Evolutionary conservation across 2,888 invertebrate species (phyloP), one percentile per base, ranked within the genome.

Genomic region (Athalia rosae): DNA sequence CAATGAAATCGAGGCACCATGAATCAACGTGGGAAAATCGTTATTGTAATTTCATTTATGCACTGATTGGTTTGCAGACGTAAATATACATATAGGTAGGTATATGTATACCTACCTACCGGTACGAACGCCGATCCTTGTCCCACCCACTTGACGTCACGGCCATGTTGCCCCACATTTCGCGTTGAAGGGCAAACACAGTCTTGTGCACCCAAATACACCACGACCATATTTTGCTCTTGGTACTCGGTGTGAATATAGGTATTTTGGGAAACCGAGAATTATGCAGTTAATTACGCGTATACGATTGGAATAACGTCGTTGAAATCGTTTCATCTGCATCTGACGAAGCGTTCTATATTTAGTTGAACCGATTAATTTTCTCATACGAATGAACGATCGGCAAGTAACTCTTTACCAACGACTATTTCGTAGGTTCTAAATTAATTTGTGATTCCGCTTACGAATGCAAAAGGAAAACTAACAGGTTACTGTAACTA

Each of bases 41-140:
- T 41, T n/a, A n/a, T 69, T 4, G 69, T n/a, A 41, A 69, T 69
- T 69, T 28, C 69, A 41, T 50, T 67, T 53, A 41, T 53, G 5
- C 41, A 47, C 15, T 64, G 64, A 64, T 47, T 48, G 47, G 45
- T 47, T 28, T 64, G 13, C 15, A 64, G 15, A n/a, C 64, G n/a
- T 64, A 45, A 8, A 11, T 47, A 47, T 4, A 13, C 47, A n/a
- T 4, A 28, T 28, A 28, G 50, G 50, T 3, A 50, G 7, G 50
- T 50, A 8, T 11, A n/a, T n/a, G n/a, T n/a, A n/a, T n/a, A n/a
- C n/a, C n/a, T n/a, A 7, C 50, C 50, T 50, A 11, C 11, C 11
- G 53, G 53, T 53, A 53, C 53, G 9, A n/a, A 11, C 53, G 53
- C n/a, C 53, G 53, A 53, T 15, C 56, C 67, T 53, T 43, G 41